These are phyloP conservation scores for Tachyglossus aculeatus DNA, from an alignment of 2,797 vertebrate species.

Conservation along the genomic window DNA sequence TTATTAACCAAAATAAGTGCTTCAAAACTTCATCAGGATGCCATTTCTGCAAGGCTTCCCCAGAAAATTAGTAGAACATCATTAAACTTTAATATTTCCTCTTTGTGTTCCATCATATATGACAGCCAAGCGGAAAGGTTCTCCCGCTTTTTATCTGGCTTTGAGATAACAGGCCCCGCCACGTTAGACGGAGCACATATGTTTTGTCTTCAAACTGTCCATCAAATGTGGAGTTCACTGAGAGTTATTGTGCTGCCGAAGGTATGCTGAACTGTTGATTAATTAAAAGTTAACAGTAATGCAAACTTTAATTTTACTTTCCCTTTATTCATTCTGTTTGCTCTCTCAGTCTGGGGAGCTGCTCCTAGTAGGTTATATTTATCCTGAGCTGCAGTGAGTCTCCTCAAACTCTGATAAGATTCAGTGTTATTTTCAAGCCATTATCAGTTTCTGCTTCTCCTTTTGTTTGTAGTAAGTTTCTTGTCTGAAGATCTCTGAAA, in stretches of 20 bases:
- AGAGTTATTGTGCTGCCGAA: conserved; percentile 3
- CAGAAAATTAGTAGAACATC: conserved; percentile 14
- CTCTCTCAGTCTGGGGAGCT: conserved; percentile 16
- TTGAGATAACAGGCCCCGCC: conserved; percentile 1
- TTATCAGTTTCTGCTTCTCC: conserved; percentile 4
- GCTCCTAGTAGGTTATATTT: conserved; percentile 27
- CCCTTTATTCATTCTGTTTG: conserved; percentile 29
- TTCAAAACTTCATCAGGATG: background rate
- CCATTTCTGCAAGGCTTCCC: background rate
- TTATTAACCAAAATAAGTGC: too few species aligned
- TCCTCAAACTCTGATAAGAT: conserved; percentile 6
- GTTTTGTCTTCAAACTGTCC: conserved; percentile 23
- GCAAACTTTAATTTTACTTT: conserved; percentile 34
- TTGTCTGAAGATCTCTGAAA: conserved; percentile 18
- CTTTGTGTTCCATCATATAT: conserved; percentile 2
- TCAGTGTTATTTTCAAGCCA: conserved; percentile 28
- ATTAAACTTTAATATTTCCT: background rate
- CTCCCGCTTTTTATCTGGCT: conserved; percentile 10
- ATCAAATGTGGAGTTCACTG: conserved; percentile 13
- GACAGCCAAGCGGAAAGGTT: conserved; percentile 10
- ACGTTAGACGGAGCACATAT: conserved; percentile 9
- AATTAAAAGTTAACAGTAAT: conserved; percentile 51
- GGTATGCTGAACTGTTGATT: conserved; percentile 18
- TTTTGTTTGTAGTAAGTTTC: conserved; percentile 19
- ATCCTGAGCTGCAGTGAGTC: conserved; percentile 29